Conservation (phyloP, 2,113 vertebrate genomes). For the Australoheros scitulus region DNA sequence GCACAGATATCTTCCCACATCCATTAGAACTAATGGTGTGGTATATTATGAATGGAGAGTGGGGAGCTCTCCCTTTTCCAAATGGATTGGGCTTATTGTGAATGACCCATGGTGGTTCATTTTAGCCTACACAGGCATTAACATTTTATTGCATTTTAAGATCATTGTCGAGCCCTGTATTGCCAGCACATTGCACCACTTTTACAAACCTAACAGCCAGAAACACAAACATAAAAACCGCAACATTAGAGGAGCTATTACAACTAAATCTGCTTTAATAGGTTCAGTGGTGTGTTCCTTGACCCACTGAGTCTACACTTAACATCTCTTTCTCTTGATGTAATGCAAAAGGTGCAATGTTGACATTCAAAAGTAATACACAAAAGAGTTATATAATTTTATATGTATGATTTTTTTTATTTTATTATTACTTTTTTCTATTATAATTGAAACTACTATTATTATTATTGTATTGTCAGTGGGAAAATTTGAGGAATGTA, state of each 20-base stretch:
- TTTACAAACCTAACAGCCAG: constrained; percentile 7
- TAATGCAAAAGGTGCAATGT: background rate
- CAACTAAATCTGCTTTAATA: background rate
- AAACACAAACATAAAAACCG: constrained; percentile 22
- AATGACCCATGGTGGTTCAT: constrained; percentile 34
- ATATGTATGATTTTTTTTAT: background rate
- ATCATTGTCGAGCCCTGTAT: constrained; percentile 31
- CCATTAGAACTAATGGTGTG: constrained; percentile 20
- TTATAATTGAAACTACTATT: background rate
- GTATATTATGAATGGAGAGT: constrained; percentile 45
- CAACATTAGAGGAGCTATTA: constrained; percentile 3
- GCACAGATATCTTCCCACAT: constrained; percentile 36
- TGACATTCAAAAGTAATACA: background rate
- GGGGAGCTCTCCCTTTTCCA: constrained; percentile 29
- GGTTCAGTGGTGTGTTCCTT: background rate
- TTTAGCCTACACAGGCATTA: constrained; percentile 50
- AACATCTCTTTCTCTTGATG: background rate
- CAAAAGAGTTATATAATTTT: background rate
- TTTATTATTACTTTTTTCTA: background rate
- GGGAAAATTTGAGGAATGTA: background rate
- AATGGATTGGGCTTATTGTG: constrained; percentile 30
- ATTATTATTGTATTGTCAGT: background rate
- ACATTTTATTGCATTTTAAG: constrained; percentile 55
- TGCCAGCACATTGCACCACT: constrained; percentile 26
- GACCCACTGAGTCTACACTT: background rate